Evolutionary conservation across 2,888 invertebrate species (phyloP), one percentile per base, ranked within the genome.

Genomic region (Griposia aprilina): DNA sequence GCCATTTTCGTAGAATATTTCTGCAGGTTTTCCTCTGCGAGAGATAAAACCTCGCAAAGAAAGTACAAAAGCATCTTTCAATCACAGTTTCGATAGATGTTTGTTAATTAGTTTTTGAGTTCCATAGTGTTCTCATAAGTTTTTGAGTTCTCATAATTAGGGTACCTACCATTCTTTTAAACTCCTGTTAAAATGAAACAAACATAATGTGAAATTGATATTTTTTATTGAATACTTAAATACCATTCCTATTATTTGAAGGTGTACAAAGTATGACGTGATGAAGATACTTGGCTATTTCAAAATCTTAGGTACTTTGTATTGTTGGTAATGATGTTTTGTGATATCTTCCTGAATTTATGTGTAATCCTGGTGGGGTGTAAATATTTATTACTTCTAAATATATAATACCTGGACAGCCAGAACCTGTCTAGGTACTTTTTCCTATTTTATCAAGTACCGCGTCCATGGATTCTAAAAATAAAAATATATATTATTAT

Each of bases 181-280:
- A 36, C 3, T 36, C 30, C 30, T 36, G 30, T 36, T 36, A 36
- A 36, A 36, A 36, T 36, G 30, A 36, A 36, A 36, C 30, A 36
- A 36, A 36, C 30, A 36, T n/a, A n/a, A n/a, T 36, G 30, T 36
- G 30, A 2, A 36, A 36, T 36, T 36, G 30, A 36, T 36, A 36
- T 2, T 36, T 36, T 36, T 36, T 80, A 78, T 80, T 78, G 17
- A 41, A 55, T 48, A 68, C 60, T 55, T 67, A 68, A 15, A 30
- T 60, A 79, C 70, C 30, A 77, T 77, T 66, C 78, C 36, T n/a
- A n/a, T 5, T 79, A 45, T 23, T 48, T 62, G 48, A 80, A 71
- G 79, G 55, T 57, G 62, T 50, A 63, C 17, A 48, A 80, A 41
- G 48, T 72, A 63, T 65, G 45, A n/a, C 26, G 5, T 73, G 15